Base-by-base conservation (phyloP, 2,888 invertebrate genomes). In the Machimus rusticus region DNA sequence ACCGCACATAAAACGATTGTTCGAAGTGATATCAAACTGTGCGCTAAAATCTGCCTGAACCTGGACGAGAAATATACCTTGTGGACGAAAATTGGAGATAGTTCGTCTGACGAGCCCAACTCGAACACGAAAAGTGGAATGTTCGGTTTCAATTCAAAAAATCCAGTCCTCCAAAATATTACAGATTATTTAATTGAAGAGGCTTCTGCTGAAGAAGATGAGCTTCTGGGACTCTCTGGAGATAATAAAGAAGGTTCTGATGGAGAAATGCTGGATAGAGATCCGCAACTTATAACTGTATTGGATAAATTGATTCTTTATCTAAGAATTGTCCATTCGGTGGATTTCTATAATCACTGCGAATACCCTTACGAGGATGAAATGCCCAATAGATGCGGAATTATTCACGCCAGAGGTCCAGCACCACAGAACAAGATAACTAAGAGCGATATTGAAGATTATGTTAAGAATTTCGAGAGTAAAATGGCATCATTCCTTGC, bases 351-450 rank as follows among this genome's bases (percentile, higher is more conserved):
- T 93, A 99, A 99, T 93, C 98, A 98, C 91, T 98, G 98, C 91
- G 99, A 99, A 91, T 99, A 99, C 93, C 98, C 99, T 0, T 98
- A 99, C 90, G 99, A 99, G 93, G 99, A 99, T 92, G 99, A 99
- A 93, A 99, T 99, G 99, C 99, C 99, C 0, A 99, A 99, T 93
- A 95, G 99, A 55, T 99, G 99, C 93, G 99, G 99, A 12, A 98
- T 99, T 90, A 97, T 99, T 94, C 99, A 99, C 91, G 98, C 98
- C 0, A 95, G 99, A 79, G 99, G 99, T 2, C 96, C 96, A 12
- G 95, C 97, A 0, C 98, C 99, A 0, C 94, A 95, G 9, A 95
- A 96, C 86, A 98, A 98, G 93, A 95, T 96, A 89, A 89, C 91
- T 0, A 90, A 88, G 86, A 92, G 91, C 82, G 93, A 93, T 86